These are phyloP conservation scores for Andrena praecox DNA, from an alignment of 2,888 invertebrate species.

Conservation along the genomic window DNA sequence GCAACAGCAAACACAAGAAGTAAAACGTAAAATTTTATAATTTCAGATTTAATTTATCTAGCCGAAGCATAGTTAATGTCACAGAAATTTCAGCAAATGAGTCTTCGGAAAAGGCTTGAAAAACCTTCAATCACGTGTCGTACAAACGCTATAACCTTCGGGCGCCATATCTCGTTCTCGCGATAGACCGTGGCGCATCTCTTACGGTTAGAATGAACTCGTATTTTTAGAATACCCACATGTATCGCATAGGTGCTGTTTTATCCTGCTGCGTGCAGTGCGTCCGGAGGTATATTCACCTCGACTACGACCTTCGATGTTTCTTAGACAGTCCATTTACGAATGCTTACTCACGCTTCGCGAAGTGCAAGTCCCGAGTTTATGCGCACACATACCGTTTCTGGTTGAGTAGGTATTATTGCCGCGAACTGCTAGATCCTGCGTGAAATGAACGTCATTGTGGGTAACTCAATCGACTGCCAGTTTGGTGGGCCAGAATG, in stretches of 20 bases:
- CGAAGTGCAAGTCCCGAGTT: neutral
- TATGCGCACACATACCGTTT: neutral
- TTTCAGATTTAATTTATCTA: neutral
- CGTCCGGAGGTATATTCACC: conserved; percentile 57
- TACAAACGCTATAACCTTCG: neutral
- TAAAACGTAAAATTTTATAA: neutral
- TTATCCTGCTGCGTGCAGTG: conserved; percentile 47
- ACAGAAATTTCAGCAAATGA: neutral
- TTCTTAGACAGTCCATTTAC: conserved; percentile 34
- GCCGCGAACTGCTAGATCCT: neutral
- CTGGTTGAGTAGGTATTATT: neutral
- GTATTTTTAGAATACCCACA: conserved; percentile 65
- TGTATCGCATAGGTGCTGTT: conserved; percentile 62
- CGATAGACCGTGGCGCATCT: conserved; percentile 45
- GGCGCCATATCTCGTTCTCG: conserved; percentile 29
- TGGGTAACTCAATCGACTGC: too few relatives aligned
- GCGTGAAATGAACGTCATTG: too few relatives aligned
- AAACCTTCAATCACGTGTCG: too few relatives aligned
- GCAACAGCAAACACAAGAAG: too few relatives aligned
- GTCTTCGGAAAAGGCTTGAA: neutral
- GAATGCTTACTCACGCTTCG: neutral
- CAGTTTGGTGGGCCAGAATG: too few relatives aligned
- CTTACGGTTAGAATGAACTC: conserved; percentile 58
- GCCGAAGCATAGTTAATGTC: neutral
- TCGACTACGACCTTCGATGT: conserved; percentile 61